These are phyloP conservation scores for Serranus cabrilla DNA, from an alignment of 2,797 vertebrate genomes.

Conservation along the genomic window DNA sequence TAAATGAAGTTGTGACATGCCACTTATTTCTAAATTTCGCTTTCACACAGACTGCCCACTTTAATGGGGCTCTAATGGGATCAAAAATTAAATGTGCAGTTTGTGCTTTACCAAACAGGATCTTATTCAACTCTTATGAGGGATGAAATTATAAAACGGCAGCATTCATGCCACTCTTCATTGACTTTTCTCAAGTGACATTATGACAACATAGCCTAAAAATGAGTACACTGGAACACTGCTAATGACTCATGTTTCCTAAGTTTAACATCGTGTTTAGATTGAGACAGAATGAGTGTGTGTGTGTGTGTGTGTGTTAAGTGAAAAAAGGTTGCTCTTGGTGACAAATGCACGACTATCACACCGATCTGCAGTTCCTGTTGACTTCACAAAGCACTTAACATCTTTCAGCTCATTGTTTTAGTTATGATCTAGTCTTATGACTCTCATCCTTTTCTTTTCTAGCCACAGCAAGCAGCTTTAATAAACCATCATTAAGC, in stretches of 20 bases:
- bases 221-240: not conserved
- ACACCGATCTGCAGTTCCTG: not conserved
- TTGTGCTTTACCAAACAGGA: slow-evolving; percentile 20
- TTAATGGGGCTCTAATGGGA: slow-evolving; percentile 53
- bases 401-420: too few relatives aligned
- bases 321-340: not conserved
- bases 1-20: slow-evolving; percentile 51
- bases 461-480: too few relatives aligned
- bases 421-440: too few relatives aligned
- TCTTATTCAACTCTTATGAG: not conserved
- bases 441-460: too few relatives aligned
- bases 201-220: not conserved
- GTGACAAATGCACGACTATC: too few relatives aligned
- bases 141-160: not conserved
- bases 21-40: slow-evolving; percentile 45
- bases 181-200: slow-evolving; percentile 2
- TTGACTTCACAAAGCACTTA: too few relatives aligned
- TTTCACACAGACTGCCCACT: slow-evolving; percentile 35
- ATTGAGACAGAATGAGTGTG: not conserved
- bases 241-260: slow-evolving; percentile 2
- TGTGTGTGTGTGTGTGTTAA: not conserved
- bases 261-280: too few relatives aligned
- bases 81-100: slow-evolving; percentile 20
- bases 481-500: too few relatives aligned
- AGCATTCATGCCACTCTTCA: not conserved